A percentile compares a stretch with the other conserved stretches of the same genome.
phyloP scores from a whole-genome alignment of 2,113 vertebrate species.

The human (Homo sapiens) region GRCh38 chr6:157076501-157077000 shows the following conservation, averaged over 20 bases:
- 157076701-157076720: conserved; percentile 69
- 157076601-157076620: conserved; percentile 37
- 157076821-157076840: conserved; percentile 29
- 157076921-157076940: not conserved
- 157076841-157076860: not conserved
- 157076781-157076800: conserved; percentile 69
- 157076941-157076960: not conserved
- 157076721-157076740: conserved; percentile 48
- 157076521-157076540: conserved; percentile 78
- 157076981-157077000: not conserved
- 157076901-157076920: not conserved
- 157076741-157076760: conserved; percentile 73
- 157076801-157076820: not conserved
- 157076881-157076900: not conserved
- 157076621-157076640: conserved; percentile 36
- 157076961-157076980: not conserved
- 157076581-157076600: conserved; percentile 74
- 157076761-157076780: conserved; percentile 69
- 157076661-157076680: conserved; percentile 66
- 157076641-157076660: conserved; percentile 43
- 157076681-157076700: conserved; percentile 70
- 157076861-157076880: fast-evolving
- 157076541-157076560: conserved; percentile 75
- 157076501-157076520: conserved; percentile 66
- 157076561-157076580: conserved; percentile 77